Percentiles rank a stretch among this genome's conserved stretches.
These are phyloP conservation scores for Illadopsis cleaveri DNA, from an alignment of 2,113 vertebrate genomes.

Conservation along the genomic window DNA sequence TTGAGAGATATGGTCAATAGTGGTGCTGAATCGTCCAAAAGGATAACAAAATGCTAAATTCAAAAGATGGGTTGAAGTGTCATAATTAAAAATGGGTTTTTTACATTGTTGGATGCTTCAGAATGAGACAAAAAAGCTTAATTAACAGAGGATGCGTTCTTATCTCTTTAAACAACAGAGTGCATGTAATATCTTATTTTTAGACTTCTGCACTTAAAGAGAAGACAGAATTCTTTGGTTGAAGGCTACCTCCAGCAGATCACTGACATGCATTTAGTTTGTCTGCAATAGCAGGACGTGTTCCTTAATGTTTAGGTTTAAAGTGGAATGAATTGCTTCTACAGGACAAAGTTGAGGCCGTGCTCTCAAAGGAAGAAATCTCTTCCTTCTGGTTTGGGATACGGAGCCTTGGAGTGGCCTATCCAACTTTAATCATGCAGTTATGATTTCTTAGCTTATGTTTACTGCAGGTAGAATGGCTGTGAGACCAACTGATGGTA, in stretches of 20 bases:
- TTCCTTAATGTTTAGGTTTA: slow-evolving; percentile 11
- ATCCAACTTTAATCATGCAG: background rate
- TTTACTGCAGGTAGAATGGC: background rate
- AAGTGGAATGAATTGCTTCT: slow-evolving; percentile 4
- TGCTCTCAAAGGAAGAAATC: background rate
- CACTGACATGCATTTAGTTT: background rate
- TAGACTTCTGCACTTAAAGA: background rate
- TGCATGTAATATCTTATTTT: background rate
- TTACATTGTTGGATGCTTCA: slow-evolving; percentile 26
- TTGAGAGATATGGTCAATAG: background rate
- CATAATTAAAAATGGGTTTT: slow-evolving; percentile 23
- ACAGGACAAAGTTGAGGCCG: background rate
- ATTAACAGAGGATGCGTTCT: slow-evolving; percentile 12
- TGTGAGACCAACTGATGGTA: background rate
- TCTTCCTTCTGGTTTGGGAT: background rate
- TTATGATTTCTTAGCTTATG: background rate
- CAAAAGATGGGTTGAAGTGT: background rate
- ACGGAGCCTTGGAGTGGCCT: background rate
- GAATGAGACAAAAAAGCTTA: background rate
- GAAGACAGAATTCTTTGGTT: background rate
- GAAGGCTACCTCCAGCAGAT: slow-evolving; percentile 18
- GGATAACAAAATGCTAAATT: background rate
- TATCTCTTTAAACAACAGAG: background rate
- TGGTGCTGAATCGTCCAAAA: background rate
- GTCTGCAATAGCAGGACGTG: background rate